Percentiles rank a stretch among this genome's conserved stretches.
Conservation (phyloP, 2,888 invertebrate genomes). For the Globia sparganii region DNA sequence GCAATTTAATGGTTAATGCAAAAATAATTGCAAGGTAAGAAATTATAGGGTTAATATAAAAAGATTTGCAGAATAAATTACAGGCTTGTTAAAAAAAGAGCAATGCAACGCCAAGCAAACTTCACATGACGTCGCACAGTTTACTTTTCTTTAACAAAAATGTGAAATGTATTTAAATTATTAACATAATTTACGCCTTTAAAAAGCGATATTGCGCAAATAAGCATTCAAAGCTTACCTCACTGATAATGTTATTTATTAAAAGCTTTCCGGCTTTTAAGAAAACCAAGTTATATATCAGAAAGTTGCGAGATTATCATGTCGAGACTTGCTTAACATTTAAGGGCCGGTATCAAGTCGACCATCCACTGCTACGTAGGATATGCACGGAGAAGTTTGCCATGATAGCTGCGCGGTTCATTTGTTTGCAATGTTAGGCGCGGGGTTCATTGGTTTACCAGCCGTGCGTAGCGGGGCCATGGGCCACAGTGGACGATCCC, state of each 20-base stretch:
- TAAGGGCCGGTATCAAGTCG: constrained; percentile 51
- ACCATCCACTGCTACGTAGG: neutral
- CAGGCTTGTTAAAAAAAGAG: constrained; percentile 12
- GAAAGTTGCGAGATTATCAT: constrained; percentile 48
- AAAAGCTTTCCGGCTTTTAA: constrained; percentile 52
- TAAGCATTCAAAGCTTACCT: constrained; percentile 47
- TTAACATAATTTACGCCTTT: constrained; percentile 23
- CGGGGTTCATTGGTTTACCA: neutral
- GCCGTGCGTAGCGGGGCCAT: constrained; percentile 2
- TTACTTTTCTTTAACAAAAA: neutral
- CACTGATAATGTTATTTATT: constrained; percentile 50
- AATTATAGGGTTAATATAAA: constrained; percentile 4
- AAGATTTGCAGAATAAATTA: constrained; percentile 23
- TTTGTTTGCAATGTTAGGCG: neutral
- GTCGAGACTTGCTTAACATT: constrained; percentile 49
- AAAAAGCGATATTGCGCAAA: constrained; percentile 42
- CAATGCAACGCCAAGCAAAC: constrained; percentile 14
- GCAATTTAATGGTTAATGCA: neutral
- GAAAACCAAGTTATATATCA: constrained; percentile 24
- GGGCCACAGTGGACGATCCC: neutral
- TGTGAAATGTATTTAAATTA: constrained; percentile 29
- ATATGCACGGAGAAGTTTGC: neutral
- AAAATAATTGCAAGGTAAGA: constrained; percentile 2
- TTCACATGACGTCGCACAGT: neutral
- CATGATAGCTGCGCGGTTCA: neutral